Conservation (phyloP, 1,140 invertebrate species). For the Neuroterus valhalla region DNA sequence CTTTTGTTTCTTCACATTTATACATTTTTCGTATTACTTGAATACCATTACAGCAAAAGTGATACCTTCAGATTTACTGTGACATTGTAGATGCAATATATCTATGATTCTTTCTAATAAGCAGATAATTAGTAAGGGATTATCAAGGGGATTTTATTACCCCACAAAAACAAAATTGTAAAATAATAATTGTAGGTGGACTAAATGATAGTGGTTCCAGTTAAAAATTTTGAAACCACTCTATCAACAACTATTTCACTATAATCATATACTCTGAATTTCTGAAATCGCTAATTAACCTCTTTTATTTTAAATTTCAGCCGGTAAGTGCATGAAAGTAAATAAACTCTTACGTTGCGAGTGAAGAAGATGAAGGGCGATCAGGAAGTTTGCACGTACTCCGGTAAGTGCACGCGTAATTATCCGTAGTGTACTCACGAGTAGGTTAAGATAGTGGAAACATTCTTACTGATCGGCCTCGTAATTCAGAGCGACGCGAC, state of each 20-base stretch:
- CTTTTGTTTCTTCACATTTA: too few relatives aligned
- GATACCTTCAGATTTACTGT: too few relatives aligned
- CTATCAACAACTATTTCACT: background rate
- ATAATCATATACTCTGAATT: background rate
- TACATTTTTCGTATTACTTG: too few relatives aligned
- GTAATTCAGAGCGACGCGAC: slow-evolving; percentile 3
- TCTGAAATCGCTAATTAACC: background rate
- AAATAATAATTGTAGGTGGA: too few relatives aligned
- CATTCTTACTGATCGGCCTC: background rate
- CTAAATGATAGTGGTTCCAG: too few relatives aligned
- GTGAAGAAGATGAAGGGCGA: slow-evolving; percentile 1
- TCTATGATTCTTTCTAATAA: too few relatives aligned
- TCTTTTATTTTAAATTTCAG: slow-evolving; percentile 63
- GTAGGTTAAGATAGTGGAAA: background rate
- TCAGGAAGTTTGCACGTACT: slow-evolving; percentile 17
- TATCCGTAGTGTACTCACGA: slow-evolving; percentile 10
- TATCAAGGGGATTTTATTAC: too few relatives aligned
- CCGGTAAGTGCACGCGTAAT: slow-evolving; percentile 22
- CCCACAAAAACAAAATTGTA: too few relatives aligned
- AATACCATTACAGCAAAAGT: too few relatives aligned
- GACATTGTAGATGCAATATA: too few relatives aligned
- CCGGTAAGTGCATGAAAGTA: slow-evolving; percentile 60
- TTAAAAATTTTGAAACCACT: too few relatives aligned
- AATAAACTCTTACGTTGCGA: background rate
- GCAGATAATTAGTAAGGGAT: too few relatives aligned